A percentile compares a stretch with the other conserved stretches of the same genome.
These are phyloP conservation scores for Morbakka virulenta DNA, from an alignment of 30 jellyfish, hydroid and myxozoan species.

Conservation along the genomic window DNA sequence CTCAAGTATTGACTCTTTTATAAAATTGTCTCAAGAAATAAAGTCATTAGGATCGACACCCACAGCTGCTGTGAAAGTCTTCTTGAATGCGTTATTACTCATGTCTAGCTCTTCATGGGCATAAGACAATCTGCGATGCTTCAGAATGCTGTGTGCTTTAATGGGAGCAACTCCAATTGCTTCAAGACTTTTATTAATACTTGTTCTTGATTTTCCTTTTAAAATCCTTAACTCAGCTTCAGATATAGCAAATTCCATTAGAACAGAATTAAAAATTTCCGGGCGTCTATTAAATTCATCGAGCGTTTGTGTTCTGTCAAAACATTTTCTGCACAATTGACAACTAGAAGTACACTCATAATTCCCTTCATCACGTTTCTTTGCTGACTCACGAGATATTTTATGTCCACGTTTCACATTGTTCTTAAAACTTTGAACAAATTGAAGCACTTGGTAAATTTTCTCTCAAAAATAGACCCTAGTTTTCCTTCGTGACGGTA, in stretches of 20 bases:
- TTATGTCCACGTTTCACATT: slow-evolving; percentile 33
- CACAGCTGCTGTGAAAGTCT: slow-evolving; percentile 3
- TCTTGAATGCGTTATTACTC: neutral
- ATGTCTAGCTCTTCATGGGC: slow-evolving; percentile 21
- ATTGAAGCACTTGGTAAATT: slow-evolving; percentile 4
- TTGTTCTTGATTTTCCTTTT: neutral
- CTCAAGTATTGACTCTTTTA: too few relatives aligned
- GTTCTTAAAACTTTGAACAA: slow-evolving; percentile 14
- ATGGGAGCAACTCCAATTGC: slow-evolving; percentile 31
- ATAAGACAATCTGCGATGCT: slow-evolving; percentile 34
- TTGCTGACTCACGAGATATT: slow-evolving; percentile 28
- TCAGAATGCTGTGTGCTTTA: slow-evolving; percentile 37
- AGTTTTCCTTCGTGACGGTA: neutral
- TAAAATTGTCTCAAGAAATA: too few relatives aligned
- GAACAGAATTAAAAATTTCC: neutral
- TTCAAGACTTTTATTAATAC: slow-evolving; percentile 17
- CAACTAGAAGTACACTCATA: slow-evolving; percentile 23
- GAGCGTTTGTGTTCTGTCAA: slow-evolving; percentile 1
- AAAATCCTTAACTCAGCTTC: slow-evolving; percentile 5
- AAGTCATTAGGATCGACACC: slow-evolving; percentile 4
- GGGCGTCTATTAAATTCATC: too few relatives aligned
- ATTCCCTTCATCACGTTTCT: neutral
- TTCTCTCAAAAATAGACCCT: slow-evolving; percentile 13
- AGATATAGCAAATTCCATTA: neutral
- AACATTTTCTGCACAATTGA: slow-evolving; percentile 20